Percentiles rank a stretch among this genome's conserved stretches.
Conservation (phyloP, 1,140 invertebrate species). For the Penaeus vannamei region DNA sequence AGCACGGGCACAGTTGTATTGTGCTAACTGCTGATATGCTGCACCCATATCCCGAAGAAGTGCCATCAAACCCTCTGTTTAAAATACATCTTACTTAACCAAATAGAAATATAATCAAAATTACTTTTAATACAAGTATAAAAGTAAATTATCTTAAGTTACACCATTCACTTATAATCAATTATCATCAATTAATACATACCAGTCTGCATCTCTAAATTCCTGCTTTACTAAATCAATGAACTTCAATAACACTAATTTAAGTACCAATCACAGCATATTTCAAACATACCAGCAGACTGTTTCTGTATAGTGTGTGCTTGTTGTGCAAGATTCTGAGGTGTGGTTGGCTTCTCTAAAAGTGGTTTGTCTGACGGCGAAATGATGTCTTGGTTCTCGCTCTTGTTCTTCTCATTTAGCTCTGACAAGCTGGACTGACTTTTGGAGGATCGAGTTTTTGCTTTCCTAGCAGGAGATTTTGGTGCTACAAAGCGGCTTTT, state of each 20-base stretch:
- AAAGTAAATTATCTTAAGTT: too few species aligned
- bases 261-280: neutral
- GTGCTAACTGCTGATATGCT: conserved; percentile 86
- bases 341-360: conserved; percentile 44
- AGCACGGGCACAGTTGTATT: conserved; percentile 88
- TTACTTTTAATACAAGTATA: too few species aligned
- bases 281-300: conserved; percentile 77
- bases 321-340: conserved; percentile 73
- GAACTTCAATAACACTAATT: neutral
- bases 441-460: conserved; percentile 84
- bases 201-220: neutral
- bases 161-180: neutral
- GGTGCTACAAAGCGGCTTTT: conserved; percentile 77
- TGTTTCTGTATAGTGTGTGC: conserved; percentile 81
- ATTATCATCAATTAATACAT: neutral
- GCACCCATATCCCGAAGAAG: conserved; percentile 86
- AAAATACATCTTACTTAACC: neutral
- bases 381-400: conserved; percentile 70
- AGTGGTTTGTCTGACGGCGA: conserved; percentile 53
- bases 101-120: neutral
- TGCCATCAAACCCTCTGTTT: conserved; percentile 87
- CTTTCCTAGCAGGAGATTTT: conserved; percentile 91
- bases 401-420: conserved; percentile 81
- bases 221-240: conserved; percentile 22
- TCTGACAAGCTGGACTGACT: conserved; percentile 77